These are phyloP conservation scores for Acrobasis repandana DNA, from an alignment of 2,888 invertebrate species.

Conservation along the genomic window DNA sequence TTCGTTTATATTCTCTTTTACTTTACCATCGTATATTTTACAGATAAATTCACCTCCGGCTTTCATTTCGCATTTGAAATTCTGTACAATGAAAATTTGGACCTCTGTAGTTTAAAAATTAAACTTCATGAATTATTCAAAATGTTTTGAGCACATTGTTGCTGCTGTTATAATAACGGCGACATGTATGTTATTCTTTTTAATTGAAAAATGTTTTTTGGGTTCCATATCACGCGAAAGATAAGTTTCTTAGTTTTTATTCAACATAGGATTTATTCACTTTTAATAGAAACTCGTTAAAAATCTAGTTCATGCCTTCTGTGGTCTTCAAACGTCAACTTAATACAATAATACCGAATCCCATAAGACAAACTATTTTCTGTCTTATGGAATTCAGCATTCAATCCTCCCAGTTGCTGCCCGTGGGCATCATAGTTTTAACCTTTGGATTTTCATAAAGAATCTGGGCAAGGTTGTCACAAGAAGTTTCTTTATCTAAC, in stretches of 20 bases:
- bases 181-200: background rate
- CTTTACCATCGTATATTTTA: background rate
- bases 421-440: too few species aligned
- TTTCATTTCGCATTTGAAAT: conserved; percentile 8
- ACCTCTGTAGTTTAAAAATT: conserved; percentile 3
- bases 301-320: background rate
- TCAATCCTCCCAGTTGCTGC: too few species aligned
- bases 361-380: too few species aligned
- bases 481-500: too few species aligned
- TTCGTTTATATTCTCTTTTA: background rate
- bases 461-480: too few species aligned
- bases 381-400: too few species aligned
- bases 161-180: background rate
- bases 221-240: background rate
- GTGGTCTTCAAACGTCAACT: too few species aligned
- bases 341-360: too few species aligned
- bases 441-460: too few species aligned
- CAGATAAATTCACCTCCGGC: background rate
- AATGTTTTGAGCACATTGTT: conserved; percentile 7
- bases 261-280: too few species aligned
- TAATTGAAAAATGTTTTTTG: conserved; percentile 2
- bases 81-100: background rate
- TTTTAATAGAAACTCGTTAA: background rate
- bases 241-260: background rate
- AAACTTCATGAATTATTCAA: background rate